phyloP scores from a whole-genome alignment of 2,113 vertebrate genomes.

The Aegotheles bennettii region DNA sequence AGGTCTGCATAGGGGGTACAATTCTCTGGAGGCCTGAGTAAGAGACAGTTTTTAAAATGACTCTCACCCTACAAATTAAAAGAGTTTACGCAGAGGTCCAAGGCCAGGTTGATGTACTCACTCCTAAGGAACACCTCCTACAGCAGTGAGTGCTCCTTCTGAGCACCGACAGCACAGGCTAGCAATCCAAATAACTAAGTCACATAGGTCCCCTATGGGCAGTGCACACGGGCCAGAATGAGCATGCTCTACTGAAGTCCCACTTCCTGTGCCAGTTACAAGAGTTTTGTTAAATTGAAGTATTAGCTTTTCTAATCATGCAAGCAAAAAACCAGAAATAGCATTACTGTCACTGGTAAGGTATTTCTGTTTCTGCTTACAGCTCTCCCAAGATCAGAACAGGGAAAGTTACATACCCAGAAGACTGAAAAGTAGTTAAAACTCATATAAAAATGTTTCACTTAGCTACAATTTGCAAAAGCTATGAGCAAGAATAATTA shows the following conservation, averaged over 20 bases:
- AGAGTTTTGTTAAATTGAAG: background rate
- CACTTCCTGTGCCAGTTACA: background rate
- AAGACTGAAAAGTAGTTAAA: background rate
- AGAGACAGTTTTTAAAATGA: background rate
- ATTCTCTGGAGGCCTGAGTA: background rate
- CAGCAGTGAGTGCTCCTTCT: background rate
- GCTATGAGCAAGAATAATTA: background rate
- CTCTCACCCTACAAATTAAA: background rate
- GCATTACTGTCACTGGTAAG: background rate
- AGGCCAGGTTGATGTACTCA: background rate
- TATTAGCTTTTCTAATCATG: background rate
- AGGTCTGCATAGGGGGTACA: background rate
- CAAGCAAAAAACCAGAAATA: background rate
- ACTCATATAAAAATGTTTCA: background rate
- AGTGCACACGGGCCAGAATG: background rate
- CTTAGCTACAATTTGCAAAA: background rate
- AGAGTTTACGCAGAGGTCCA: rapidly evolving
- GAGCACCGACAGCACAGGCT: background rate
- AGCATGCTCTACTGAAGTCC: background rate
- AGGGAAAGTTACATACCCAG: background rate
- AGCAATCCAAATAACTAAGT: background rate
- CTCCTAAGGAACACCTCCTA: background rate
- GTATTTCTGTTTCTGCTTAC: background rate
- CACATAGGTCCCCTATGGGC: background rate
- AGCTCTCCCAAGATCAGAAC: background rate